Evolutionary conservation across 2,797 vertebrate species (phyloP).

Genomic region (Momotus momota): DNA sequence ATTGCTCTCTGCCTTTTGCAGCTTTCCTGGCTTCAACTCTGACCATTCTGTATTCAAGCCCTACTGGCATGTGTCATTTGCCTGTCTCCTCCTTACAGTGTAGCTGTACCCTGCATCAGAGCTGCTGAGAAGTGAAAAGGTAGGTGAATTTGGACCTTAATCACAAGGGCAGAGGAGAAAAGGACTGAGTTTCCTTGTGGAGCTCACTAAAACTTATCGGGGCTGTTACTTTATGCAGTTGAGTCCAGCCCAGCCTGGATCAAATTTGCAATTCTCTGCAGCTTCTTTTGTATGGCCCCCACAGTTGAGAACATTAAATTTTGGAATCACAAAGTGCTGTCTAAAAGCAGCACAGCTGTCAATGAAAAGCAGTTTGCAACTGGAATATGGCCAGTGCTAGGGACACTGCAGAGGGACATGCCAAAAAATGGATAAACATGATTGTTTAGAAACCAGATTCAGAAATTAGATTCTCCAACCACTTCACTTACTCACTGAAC

Average conservation of each 20-base stretch:
- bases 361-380: background rate
- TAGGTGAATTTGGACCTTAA: background rate
- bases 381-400: constrained; percentile 2
- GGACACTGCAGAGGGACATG: background rate
- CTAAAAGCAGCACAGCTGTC: constrained; percentile 27
- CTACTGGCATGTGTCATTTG: background rate
- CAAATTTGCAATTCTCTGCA: background rate
- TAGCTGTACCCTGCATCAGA: background rate
- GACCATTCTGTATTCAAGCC: background rate
- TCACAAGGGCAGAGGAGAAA: background rate
- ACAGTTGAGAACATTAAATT: background rate
- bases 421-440: background rate
- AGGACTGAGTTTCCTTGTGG: background rate
- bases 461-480: constrained; percentile 42
- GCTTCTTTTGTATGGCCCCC: background rate
- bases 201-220: background rate
- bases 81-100: background rate
- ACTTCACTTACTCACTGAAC: background rate
- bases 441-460: constrained; percentile 28
- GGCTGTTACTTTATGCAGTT: background rate
- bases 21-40: background rate
- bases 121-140: background rate
- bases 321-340: background rate
- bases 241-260: background rate
- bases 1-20: background rate